These are phyloP conservation scores for Mya arenaria DNA, from an alignment of 1,140 invertebrate species.

Conservation along the genomic window DNA sequence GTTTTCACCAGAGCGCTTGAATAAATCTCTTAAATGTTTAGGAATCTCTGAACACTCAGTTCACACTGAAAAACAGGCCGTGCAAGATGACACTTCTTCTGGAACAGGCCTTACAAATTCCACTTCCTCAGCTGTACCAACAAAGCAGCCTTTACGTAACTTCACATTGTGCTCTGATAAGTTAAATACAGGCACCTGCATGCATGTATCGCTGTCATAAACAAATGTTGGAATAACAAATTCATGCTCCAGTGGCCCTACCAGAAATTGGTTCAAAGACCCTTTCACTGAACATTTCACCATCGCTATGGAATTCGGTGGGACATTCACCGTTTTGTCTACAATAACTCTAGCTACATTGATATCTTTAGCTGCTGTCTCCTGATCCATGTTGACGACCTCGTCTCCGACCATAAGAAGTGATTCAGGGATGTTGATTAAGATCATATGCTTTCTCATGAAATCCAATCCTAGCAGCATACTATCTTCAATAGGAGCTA, in stretches of 20 bases:
- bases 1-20: not conserved
- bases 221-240: not conserved
- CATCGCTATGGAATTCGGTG: not conserved
- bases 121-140: constrained; percentile 20
- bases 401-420: not conserved
- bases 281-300: not conserved
- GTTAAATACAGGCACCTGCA: not conserved
- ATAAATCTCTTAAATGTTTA: not conserved
- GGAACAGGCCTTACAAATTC: not conserved
- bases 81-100: not conserved
- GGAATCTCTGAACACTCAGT: not conserved
- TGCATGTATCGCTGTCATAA: not conserved
- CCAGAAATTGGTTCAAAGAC: not conserved
- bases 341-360: constrained; percentile 10
- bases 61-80: not conserved
- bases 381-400: not conserved
- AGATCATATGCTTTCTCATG: not conserved
- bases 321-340: not conserved
- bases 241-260: not conserved
- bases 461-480: constrained; percentile 16
- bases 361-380: not conserved
- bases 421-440: not conserved
- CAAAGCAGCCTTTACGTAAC: not conserved
- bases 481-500: constrained; percentile 5
- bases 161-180: not conserved